A percentile compares a stretch with the other conserved stretches of the same genome.
phyloP scores from a whole-genome alignment of 2,888 invertebrate species.

The Euphydryas editha region DNA sequence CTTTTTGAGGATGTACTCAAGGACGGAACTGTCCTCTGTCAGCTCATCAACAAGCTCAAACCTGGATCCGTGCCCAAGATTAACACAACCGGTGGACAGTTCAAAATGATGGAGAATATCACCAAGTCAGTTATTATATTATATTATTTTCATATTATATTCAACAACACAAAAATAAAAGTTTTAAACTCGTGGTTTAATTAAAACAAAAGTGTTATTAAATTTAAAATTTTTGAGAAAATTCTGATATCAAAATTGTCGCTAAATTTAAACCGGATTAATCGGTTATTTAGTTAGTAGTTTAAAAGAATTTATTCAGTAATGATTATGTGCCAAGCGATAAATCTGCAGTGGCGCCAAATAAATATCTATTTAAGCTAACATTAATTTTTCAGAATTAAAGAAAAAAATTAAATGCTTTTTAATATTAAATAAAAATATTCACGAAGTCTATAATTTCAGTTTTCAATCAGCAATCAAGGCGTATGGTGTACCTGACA shows the following conservation, averaged over 20 bases:
- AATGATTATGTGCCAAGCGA: background rate
- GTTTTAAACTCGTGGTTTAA: background rate
- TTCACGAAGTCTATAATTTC: conserved; percentile 34
- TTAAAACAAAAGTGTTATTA: too few species aligned
- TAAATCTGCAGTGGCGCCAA: background rate
- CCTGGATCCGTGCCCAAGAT: conserved; percentile 96
- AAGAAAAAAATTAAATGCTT: background rate
- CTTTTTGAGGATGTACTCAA: conserved; percentile 94
- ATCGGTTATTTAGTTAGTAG: background rate
- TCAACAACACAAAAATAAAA: background rate
- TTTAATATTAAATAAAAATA: background rate
- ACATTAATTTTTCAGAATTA: background rate
- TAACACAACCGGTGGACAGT: conserved; percentile 97
- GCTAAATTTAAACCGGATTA: background rate
- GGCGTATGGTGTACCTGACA: conserved; percentile 94
- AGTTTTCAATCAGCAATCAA: conserved; percentile 94
- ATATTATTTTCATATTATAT: background rate
- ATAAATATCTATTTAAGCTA: background rate
- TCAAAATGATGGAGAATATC: conserved; percentile 99
- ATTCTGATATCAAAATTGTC: background rate
- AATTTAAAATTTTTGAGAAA: too few species aligned
- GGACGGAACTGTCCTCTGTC: conserved; percentile 96
- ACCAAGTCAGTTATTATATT: conserved; percentile 87
- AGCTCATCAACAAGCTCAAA: conserved; percentile 95
- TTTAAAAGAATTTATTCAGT: background rate